Conservation (phyloP, 2,113 vertebrate genomes). For the Bungarus multicinctus region DNA sequence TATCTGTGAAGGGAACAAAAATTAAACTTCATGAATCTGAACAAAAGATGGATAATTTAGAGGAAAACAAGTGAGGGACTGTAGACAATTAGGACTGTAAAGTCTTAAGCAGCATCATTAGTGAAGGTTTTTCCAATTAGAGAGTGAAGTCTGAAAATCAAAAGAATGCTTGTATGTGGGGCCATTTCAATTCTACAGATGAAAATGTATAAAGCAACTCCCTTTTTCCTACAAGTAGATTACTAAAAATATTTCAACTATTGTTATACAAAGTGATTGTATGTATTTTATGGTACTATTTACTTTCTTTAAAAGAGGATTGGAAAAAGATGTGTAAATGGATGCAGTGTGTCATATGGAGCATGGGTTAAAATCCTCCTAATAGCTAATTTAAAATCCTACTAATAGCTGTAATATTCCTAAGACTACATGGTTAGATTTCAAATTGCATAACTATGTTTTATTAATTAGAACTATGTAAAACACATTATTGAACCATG, state of each 20-base stretch:
- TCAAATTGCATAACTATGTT: not conserved
- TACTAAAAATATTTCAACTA: slow-evolving; percentile 39
- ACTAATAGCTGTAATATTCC: not conserved
- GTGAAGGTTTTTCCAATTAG: slow-evolving; percentile 59
- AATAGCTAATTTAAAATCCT: not conserved
- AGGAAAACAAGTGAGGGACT: slow-evolving; percentile 43
- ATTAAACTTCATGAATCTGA: slow-evolving; percentile 58
- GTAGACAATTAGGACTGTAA: slow-evolving; percentile 57
- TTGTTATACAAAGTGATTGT: not conserved
- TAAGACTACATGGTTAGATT: not conserved
- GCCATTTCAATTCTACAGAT: slow-evolving; percentile 13
- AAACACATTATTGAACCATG: not conserved
- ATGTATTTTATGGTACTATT: not conserved
- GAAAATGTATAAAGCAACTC: slow-evolving; percentile 26
- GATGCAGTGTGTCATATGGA: slow-evolving; percentile 50
- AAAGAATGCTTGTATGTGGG: slow-evolving; percentile 43
- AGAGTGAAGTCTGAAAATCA: slow-evolving; percentile 51
- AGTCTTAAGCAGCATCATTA: slow-evolving; percentile 57
- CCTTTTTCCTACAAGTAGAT: slow-evolving; percentile 26
- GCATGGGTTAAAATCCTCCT: slow-evolving; percentile 21
- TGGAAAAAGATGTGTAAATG: slow-evolving; percentile 21
- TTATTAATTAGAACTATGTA: not conserved
- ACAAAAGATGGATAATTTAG: slow-evolving; percentile 58
- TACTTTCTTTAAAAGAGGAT: slow-evolving; percentile 22
- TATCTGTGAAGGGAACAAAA: slow-evolving; percentile 50